Conservation (phyloP, 2,888 invertebrate species). For the Drosophila mettleri region DNA sequence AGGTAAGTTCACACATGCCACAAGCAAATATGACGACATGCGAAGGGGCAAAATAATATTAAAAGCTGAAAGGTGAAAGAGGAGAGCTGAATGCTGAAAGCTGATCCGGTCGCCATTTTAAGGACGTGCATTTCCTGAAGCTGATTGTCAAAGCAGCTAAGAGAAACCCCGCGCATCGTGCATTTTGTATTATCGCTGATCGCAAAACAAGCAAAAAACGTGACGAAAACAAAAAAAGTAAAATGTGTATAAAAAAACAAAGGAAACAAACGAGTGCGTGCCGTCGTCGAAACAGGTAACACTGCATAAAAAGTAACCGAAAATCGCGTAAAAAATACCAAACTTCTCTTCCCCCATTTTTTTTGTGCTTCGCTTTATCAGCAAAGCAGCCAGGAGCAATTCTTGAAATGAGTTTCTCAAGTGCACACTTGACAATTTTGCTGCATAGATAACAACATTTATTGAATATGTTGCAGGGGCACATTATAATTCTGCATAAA, state of each 20-base stretch:
- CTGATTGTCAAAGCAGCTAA: constrained; percentile 26
- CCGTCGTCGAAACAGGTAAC: constrained; percentile 44
- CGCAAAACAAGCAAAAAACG: constrained; percentile 59
- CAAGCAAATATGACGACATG: constrained; percentile 38
- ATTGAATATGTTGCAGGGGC: constrained; percentile 63
- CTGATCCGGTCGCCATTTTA: constrained; percentile 56
- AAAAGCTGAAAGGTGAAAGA: constrained; percentile 22
- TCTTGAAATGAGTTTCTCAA: constrained; percentile 58
- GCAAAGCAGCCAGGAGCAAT: constrained; percentile 11
- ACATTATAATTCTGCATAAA: constrained; percentile 48
- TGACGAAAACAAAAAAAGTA: constrained; percentile 75
- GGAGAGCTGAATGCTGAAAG: constrained; percentile 4
- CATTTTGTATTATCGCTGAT: constrained; percentile 57
- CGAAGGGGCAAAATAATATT: constrained; percentile 37
- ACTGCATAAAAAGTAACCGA: constrained; percentile 55
- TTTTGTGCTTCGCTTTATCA: constrained; percentile 27
- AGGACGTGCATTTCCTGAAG: constrained; percentile 75
- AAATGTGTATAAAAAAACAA: constrained; percentile 18
- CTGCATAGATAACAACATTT: constrained; percentile 52
- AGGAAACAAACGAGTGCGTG: constrained; percentile 7
- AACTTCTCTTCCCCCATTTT: background rate
- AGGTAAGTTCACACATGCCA: constrained; percentile 58
- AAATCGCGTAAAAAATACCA: constrained; percentile 28
- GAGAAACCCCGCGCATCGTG: constrained; percentile 16
- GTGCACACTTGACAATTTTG: constrained; percentile 59